Base-by-base conservation (phyloP, 1,140 invertebrate species). In the Paralvinella palmiformis region DNA sequence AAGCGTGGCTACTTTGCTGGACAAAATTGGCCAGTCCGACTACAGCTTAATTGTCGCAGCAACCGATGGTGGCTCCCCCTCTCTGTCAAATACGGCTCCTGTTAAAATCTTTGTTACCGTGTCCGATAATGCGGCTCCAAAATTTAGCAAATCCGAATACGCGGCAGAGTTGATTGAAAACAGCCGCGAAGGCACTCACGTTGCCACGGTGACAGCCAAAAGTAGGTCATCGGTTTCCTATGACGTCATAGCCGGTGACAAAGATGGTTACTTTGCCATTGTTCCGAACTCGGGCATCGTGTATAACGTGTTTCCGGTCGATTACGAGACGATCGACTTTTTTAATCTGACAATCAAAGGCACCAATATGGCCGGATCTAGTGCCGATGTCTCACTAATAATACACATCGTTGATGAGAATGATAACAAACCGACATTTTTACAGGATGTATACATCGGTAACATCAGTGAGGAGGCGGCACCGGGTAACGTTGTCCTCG, bases 81-180 rank as follows among this genome's bases (percentile, higher is more conserved):
- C 89, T 0, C 78, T 90, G 24, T 85, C 86, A 17, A 86, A 88
- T 59, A 88, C 89, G 31, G 84, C 93, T 20, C 89, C 89, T 22
- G 89, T 95, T 1, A 90, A 92, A 74, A 88, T 96, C 17, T 84
- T 88, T 73, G 84, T 96, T 10, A 91, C 91, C 0, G 91, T 93
- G 84, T 89, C 91, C 0, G 90, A 92, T 71, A 91, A 93, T 77
- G 88, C 91, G 59, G 89, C 91, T 22, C 94, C 94, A 1, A 86
- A 85, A 81, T 85, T 80, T 80, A 74, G 82, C 1, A 78, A 84
- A 56, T 79, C 81, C 13, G 85, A 87, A 69, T 85, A 88, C 58
- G 85, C 86, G 44, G 86, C 87, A 0, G 91, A 94, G 79, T 86
- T 96, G 10, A 87, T 86, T 67, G 94, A 97, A 81, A 91, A 94